Evolutionary conservation across 2,797 vertebrate genomes (phyloP), one percentile per base, ranked within the genome.

Genomic region (Ceryle rudis): DNA sequence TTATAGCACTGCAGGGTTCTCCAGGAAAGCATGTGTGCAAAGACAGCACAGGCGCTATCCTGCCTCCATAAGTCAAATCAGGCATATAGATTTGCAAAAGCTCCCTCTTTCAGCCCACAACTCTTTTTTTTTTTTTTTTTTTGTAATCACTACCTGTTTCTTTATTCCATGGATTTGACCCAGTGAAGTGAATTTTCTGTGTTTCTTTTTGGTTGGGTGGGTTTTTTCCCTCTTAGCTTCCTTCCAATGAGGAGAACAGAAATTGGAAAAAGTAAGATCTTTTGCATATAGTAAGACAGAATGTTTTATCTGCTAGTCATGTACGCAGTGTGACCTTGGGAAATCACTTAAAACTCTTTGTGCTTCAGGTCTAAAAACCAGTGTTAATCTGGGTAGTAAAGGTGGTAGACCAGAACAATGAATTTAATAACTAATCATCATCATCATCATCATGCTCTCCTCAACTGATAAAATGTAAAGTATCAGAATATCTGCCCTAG

Each of bases 401-500:
- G 26, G 51, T 0, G 2, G 16, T 60, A 81, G 37, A 58, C 25
- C 28, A 83, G 71, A 71, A 84, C 15, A 75, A 72, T 47, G 35
- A 42, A 80, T 65, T 35, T 52, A 77, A 86, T 44, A 80, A 86
- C 70, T 80, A 77, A 60, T 28, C 14, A 39, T 49, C 1, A 64
- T 71, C 1, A 64, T 71, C 41, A 41, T 41, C 1, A 8, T 73
- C 7, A 18, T 65, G 12, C 5, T 89, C 17, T 74, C 37, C 37
- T 51, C 67, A 72, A 39, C 2, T 66, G 60, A 80, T 66, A 79
- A 90, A 96, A 84, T 46, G 11, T 64, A 19, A 91, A 86, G 31
- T 77, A 61, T 39, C 25, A 42, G 57, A 66, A 23, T 67, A 64
- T 67, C 39, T 85, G 41, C 55, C 28, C 49, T 82, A 66, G 29